Base-by-base conservation (phyloP, 2,888 invertebrate genomes). In the Gymnocheta viridis region DNA sequence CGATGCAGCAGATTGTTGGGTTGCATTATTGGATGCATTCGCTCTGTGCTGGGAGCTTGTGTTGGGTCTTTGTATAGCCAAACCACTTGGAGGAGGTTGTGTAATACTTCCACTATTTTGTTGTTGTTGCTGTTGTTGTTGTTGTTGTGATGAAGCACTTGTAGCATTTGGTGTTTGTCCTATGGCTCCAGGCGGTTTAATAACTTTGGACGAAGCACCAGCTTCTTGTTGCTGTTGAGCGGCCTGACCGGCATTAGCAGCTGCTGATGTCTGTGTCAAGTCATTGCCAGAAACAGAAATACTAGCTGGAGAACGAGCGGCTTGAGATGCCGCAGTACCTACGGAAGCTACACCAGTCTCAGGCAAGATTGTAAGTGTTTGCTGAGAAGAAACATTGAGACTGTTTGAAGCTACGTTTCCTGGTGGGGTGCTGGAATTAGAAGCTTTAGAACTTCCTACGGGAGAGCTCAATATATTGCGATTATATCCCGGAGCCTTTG, bases 401-500 rank as follows among this genome's bases (percentile, higher is more conserved):
- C 72, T 85, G 29, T 27, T 76, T 47, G 74, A 29, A 1, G 60
- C 12, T 10, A 29, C 70, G 54, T 70, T 89, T 38, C 88, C 89
- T 1, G 94, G 93, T 51, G 94, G 94, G 19, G 94, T 93, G 17
- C 93, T 93, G 69, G 92, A 93, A 79, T 92, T 93, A 0, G 94
- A 92, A 86, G 94, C 94, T 51, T 94, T 94, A 0, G 94, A 94
- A 47, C 94, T 95, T 47, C 94, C 94, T 2, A 95, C 95, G 0
- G 96, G 96, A 7, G 96, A 96, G 90, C 96, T 96, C 85, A 96
- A 94, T 54, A 95, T 94, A 66, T 94, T 95, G 88, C 97, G 94
- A 87, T 91, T 91, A 91, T 98, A 98, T 0, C 98, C 98, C 0
- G 98, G 98, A 81, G 98, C 98, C 92, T 98, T 98, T 58, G 96